Evolutionary conservation across 2,797 vertebrate species (phyloP).

Genomic region (Chiloscyllium punctatum): DNA sequence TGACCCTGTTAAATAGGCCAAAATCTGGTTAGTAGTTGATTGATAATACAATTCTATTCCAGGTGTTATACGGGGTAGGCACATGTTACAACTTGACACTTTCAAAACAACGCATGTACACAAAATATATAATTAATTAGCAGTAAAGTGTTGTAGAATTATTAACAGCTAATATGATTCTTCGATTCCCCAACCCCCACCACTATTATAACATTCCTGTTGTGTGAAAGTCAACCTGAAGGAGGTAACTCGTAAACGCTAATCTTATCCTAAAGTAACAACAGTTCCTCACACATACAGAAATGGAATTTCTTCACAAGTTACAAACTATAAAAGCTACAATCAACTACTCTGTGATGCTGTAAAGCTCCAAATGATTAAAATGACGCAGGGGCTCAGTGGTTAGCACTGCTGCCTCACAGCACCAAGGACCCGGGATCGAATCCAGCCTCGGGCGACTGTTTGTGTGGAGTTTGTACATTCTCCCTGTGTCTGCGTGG

Average conservation of each 20-base stretch:
- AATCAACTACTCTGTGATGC: background rate
- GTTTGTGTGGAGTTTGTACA: too few species aligned
- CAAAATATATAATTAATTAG: background rate
- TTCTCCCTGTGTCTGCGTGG: too few species aligned
- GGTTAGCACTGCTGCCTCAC: too few species aligned
- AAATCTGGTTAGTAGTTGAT: background rate
- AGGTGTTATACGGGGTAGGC: background rate
- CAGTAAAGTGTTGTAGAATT: too few species aligned
- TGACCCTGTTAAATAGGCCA: constrained; percentile 60
- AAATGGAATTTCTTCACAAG: background rate
- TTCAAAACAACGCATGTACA: background rate
- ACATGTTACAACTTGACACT: background rate
- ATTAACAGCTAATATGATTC: too few species aligned
- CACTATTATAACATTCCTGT: too few species aligned
- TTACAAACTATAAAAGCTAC: background rate
- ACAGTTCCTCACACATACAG: background rate
- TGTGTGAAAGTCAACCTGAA: background rate
- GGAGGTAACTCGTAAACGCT: background rate
- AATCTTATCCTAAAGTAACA: background rate
- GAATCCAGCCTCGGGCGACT: too few species aligned
- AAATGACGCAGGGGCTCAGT: background rate
- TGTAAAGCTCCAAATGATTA: background rate
- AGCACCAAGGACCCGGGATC: too few species aligned
- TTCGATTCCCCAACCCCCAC: too few species aligned
- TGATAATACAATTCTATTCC: background rate